phyloP scores from a whole-genome alignment of 2,888 invertebrate genomes.

The Allygus modestus region DNA sequence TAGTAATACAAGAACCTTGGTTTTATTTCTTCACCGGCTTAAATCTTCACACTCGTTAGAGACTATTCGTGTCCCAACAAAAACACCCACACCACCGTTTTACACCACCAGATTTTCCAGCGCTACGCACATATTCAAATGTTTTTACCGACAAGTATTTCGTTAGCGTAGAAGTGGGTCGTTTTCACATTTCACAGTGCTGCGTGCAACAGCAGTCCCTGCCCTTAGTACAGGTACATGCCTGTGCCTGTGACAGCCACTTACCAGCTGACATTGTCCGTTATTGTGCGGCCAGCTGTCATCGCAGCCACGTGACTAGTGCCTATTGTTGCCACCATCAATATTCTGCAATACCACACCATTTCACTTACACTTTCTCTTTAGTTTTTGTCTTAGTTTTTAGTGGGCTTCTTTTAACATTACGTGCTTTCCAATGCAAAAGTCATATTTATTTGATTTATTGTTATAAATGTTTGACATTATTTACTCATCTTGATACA shows the following conservation, averaged over 20 bases:
- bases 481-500: too few species aligned
- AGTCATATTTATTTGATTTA: too few species aligned
- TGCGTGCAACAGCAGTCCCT: not conserved
- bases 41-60: too few species aligned
- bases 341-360: not conserved
- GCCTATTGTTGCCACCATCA: not conserved
- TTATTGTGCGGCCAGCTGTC: not conserved
- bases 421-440: too few species aligned
- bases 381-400: not conserved
- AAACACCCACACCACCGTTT: not conserved
- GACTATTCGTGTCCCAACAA: too few species aligned
- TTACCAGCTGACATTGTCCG: too few species aligned
- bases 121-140: slow-evolving; percentile 2
- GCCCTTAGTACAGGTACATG: not conserved
- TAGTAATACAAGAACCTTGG: too few species aligned
- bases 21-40: too few species aligned
- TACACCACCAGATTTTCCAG: not conserved
- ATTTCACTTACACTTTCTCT: not conserved
- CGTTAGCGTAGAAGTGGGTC: not conserved
- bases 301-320: not conserved
- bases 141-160: slow-evolving; percentile 10
- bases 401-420: too few species aligned
- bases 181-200: not conserved
- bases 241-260: not conserved
- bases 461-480: too few species aligned